Percentiles rank a stretch among this genome's conserved stretches.
Conservation (phyloP, 1,140 invertebrate genomes). For the Physella acuta region DNA sequence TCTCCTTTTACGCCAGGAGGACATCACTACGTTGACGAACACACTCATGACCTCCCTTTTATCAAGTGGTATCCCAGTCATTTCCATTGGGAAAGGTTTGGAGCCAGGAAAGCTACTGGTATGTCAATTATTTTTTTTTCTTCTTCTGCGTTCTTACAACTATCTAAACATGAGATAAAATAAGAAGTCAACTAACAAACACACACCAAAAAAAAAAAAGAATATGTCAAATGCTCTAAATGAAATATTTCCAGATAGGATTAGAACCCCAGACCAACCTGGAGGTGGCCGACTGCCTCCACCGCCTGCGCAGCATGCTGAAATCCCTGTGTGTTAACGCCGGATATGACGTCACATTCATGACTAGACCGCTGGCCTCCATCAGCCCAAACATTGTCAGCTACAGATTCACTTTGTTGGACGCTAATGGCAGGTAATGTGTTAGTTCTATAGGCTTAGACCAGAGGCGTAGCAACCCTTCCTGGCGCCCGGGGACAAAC, state of each 20-base stretch:
- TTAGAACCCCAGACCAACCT: not conserved
- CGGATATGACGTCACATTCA: slow-evolving; percentile 16
- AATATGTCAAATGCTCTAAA: too few relatives aligned
- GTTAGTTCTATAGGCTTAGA: too few relatives aligned
- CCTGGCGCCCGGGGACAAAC: too few relatives aligned
- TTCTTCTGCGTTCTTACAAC: not conserved
- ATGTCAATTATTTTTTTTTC: not conserved
- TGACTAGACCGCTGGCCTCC: not conserved
- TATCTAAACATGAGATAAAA: too few relatives aligned
- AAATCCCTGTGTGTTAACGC: slow-evolving; percentile 6
- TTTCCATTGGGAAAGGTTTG: not conserved
- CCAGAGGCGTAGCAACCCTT: too few relatives aligned
- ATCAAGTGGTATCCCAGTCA: not conserved
- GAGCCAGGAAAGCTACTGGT: slow-evolving; percentile 6
- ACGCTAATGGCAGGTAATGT: not conserved
- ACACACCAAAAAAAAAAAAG: too few relatives aligned
- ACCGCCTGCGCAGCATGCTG: not conserved
- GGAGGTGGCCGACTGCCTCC: not conserved
- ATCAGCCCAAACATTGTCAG: not conserved
- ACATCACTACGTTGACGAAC: not conserved
- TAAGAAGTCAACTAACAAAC: too few relatives aligned
- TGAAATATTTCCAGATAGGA: not conserved
- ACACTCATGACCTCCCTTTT: not conserved
- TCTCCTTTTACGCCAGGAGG: too few relatives aligned
- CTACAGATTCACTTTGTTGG: not conserved